Base-by-base conservation (phyloP, 2,888 invertebrate genomes). In the Drosophila yooni region DNA sequence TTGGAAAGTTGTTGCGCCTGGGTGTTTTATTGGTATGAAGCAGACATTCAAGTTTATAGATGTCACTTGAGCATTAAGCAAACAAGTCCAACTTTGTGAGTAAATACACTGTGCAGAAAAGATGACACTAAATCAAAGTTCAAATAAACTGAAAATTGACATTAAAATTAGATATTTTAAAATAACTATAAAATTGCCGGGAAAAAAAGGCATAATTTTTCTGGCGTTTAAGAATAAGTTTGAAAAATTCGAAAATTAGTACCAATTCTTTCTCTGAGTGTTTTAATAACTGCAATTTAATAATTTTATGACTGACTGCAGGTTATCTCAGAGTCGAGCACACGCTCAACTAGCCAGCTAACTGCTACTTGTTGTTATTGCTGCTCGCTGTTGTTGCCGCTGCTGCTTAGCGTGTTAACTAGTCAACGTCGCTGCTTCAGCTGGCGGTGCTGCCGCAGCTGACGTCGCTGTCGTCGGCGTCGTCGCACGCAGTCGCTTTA, bases 401-500 rank as follows among this genome's bases (percentile, higher is more conserved):
- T 65, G 36, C 72, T 50, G 73, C 68, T 74, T 69, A 52, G 65
- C 79, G 81, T 81, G 79, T 69, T 79, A 79, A 79, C 81, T 66
- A 81, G 61, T 40, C 68, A 58, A 56, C 67, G 69, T 69, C 59
- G 67, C 62, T 25, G 43, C 18, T 10, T 8, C 52, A 4, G 31
- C 33, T 27, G 38, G 11, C 59, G 63, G 38, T 64, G 75, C 61
- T 57, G 74, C 52, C 58, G 63, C 38, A 11, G 54, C 11, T 18
- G 51, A 11, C 61, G 75, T 38, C 61, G 74, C 13, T 34, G 60
- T 46, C 38, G 70, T 8, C 67, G 75, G 54, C 56, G 53, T 46
- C 56, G 79, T 21, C 46, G 33, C 66, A 72, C 70, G 76, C 52
- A 64, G 69, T 61, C 66, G 83, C 79, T 80, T 89, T 76, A 83